A percentile compares a stretch with the other conserved stretches of the same genome.
phyloP scores from a whole-genome alignment of 1,140 invertebrate species.

The Neodiprion pinetum region DNA sequence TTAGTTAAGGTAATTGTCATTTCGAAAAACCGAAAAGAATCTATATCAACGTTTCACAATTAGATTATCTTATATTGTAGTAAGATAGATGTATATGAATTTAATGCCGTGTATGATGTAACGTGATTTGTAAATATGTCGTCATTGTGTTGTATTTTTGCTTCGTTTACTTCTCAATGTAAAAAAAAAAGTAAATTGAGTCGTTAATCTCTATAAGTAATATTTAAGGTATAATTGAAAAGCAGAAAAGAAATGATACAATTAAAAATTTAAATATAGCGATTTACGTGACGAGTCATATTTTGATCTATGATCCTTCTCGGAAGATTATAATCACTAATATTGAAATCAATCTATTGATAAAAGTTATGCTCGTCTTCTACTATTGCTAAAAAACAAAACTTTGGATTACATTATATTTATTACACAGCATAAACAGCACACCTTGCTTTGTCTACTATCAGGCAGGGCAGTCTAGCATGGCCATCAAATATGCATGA shows the following conservation, averaged over 20 bases:
- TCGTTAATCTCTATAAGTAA: no score
- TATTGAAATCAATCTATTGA: no score
- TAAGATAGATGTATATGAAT: conserved; percentile 46
- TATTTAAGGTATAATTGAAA: background rate
- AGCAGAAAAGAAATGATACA: conserved; percentile 31
- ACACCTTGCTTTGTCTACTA: no score
- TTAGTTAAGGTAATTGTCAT: background rate
- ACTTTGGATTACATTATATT: no score
- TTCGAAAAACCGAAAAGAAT: conserved; percentile 15
- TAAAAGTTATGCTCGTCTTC: no score
- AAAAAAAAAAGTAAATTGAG: conserved; percentile 34
- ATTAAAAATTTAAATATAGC: conserved; percentile 47
- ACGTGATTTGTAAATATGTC: conserved; percentile 57
- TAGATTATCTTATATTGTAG: conserved; percentile 36
- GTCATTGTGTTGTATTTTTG: conserved; percentile 50
- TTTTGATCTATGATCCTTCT: conserved; percentile 33
- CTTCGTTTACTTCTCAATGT: conserved; percentile 57
- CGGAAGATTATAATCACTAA: no score
- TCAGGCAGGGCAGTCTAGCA: no score
- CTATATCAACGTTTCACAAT: conserved; percentile 38
- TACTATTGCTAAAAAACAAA: no score
- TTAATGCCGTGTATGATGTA: conserved; percentile 50
- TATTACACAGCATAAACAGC: no score
- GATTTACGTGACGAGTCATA: conserved; percentile 36
- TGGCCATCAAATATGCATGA: no score